Percentiles rank a stretch among this genome's conserved stretches.
These are phyloP conservation scores for Coenobita brevimanus DNA, from an alignment of 1,140 invertebrate genomes.

Conservation along the genomic window DNA sequence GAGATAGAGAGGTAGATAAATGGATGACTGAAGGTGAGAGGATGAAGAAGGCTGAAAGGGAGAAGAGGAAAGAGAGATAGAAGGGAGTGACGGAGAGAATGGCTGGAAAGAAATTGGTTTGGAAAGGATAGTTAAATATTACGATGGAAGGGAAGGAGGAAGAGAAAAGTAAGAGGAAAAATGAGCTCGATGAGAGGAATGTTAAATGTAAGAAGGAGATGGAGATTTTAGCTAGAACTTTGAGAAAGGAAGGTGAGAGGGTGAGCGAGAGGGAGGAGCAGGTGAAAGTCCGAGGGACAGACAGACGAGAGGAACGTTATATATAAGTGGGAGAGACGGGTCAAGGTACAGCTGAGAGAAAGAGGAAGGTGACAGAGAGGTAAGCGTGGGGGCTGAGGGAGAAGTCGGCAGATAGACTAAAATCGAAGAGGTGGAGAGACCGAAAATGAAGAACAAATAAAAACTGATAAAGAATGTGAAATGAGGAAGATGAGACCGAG, in stretches of 20 bases:
- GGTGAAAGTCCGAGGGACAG: not conserved
- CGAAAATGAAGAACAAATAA: not conserved
- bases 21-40: not conserved
- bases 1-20: not conserved
- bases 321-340: not conserved
- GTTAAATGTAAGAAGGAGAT: not conserved
- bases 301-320: not conserved
- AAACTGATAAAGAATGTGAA: not conserved
- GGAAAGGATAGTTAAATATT: too few relatives aligned
- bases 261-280: not conserved
- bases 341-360: not conserved
- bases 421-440: not conserved
- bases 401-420: not conserved
- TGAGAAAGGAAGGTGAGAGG: not conserved
- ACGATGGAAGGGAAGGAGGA: not conserved
- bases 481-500: not conserved
- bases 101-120: too few relatives aligned
- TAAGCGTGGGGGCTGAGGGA: too few relatives aligned
- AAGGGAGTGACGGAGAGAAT: too few relatives aligned
- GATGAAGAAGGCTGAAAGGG: not conserved
- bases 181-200: not conserved
- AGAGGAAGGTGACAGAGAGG: not conserved
- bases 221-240: not conserved
- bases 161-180: not conserved
- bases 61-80: not conserved